Percentiles rank a stretch among this genome's conserved stretches.
phyloP scores from a whole-genome alignment of 2,888 invertebrate species.

The Ophion costatus region DNA sequence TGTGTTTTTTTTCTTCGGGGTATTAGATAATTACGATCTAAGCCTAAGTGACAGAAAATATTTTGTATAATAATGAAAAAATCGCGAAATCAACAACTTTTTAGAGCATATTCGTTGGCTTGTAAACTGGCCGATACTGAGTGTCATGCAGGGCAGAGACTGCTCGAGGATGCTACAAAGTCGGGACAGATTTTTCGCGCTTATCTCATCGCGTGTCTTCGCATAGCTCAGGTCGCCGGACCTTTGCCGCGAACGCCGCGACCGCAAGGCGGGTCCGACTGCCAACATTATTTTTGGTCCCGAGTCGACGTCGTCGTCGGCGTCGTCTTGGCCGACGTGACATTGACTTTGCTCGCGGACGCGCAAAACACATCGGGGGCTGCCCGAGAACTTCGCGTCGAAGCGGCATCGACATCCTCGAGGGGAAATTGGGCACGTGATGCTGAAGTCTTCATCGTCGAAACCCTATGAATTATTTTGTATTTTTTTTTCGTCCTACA shows the following conservation, averaged over 20 bases:
- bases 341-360: slow-evolving; percentile 74
- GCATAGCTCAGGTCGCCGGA: slow-evolving; percentile 25
- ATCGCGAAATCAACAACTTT: background rate
- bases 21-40: no score
- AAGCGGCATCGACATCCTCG: background rate
- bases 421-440: background rate
- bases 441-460: background rate
- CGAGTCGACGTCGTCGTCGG: slow-evolving; percentile 26
- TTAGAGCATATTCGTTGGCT: slow-evolving; percentile 10
- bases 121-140: no score
- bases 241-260: slow-evolving; percentile 29
- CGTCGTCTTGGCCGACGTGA: slow-evolving; percentile 61
- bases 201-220: slow-evolving; percentile 2
- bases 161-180: no score
- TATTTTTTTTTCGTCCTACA: background rate
- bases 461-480: background rate
- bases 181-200: slow-evolving; percentile 41
- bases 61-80: no score
- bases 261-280: slow-evolving; percentile 42
- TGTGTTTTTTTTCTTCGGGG: no score
- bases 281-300: slow-evolving; percentile 77
- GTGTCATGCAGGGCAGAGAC: no score
- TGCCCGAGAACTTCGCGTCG: background rate
- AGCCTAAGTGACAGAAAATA: no score
- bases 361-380: background rate